phyloP scores from a whole-genome alignment of 2,888 invertebrate genomes.

The Tenodera sinensis region DNA sequence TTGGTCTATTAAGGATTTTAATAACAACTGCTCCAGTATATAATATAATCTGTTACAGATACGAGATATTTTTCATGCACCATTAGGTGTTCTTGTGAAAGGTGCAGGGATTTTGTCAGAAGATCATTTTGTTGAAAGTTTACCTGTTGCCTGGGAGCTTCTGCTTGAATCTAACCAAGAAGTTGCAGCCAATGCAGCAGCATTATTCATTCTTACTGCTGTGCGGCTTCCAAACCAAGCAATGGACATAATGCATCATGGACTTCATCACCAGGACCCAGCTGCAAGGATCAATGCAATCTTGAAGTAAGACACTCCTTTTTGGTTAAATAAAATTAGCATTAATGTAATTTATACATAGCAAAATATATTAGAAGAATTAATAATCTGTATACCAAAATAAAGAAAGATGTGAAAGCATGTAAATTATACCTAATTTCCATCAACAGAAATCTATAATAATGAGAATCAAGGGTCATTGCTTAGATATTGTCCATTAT shows the following conservation, averaged over 20 bases:
- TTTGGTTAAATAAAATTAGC: not conserved
- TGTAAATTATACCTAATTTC: too few relatives aligned
- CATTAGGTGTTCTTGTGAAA: slow-evolving; percentile 81
- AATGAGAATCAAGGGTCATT: too few relatives aligned
- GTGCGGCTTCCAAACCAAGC: slow-evolving; percentile 89
- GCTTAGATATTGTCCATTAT: too few relatives aligned
- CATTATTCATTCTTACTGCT: slow-evolving; percentile 87
- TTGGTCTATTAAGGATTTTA: too few relatives aligned
- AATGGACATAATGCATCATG: slow-evolving; percentile 82
- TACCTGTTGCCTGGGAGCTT: slow-evolving; percentile 94
- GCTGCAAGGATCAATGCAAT: slow-evolving; percentile 79
- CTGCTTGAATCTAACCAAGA: slow-evolving; percentile 89
- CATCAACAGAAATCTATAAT: too few relatives aligned
- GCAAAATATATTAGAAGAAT: not conserved
- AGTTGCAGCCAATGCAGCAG: slow-evolving; percentile 78
- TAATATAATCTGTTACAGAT: slow-evolving; percentile 51
- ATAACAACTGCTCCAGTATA: too few relatives aligned
- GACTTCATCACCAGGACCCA: slow-evolving; percentile 80
- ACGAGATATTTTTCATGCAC: slow-evolving; percentile 85
- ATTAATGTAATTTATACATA: not conserved
- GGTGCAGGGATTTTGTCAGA: slow-evolving; percentile 85
- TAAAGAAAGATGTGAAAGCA: too few relatives aligned
- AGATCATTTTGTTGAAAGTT: slow-evolving; percentile 80
- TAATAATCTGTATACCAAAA: not conserved
- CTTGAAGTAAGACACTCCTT: slow-evolving; percentile 52